Percentiles rank a stretch among this genome's conserved stretches.
Evolutionary conservation across 2,888 invertebrate genomes (phyloP).

Genomic region (Melieria omissa): DNA sequence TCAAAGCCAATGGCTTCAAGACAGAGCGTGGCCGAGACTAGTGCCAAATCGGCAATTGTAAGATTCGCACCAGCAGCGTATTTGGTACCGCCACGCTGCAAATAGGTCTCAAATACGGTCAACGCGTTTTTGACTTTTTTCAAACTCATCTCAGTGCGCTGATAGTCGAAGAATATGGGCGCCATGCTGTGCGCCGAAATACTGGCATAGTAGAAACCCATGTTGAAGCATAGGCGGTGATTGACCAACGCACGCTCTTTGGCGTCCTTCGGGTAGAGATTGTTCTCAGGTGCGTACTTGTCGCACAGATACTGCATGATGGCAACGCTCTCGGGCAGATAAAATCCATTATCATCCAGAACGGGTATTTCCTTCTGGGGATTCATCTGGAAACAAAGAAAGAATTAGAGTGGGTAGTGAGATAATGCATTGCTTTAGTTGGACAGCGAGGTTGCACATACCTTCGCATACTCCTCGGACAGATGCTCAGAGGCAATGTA

Average conservation of each 20-base stretch:
- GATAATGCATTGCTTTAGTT: not conserved
- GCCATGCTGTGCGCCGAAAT: conserved; percentile 71
- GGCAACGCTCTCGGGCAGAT: conserved; percentile 79
- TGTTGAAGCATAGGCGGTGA: conserved; percentile 81
- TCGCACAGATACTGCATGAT: conserved; percentile 78
- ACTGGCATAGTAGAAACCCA: conserved; percentile 79
- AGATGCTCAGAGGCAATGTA: conserved; percentile 80
- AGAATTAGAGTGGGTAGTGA: not conserved
- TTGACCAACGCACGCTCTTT: conserved; percentile 79
- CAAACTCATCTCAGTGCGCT: conserved; percentile 74
- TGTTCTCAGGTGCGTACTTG: conserved; percentile 75
- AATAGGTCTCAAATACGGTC: conserved; percentile 74
- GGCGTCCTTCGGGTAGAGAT: conserved; percentile 78
- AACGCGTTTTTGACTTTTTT: conserved; percentile 78
- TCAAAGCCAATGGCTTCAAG: conserved; percentile 78
- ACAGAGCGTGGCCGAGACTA: conserved; percentile 78
- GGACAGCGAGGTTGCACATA: conserved; percentile 56
- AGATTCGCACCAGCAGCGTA: conserved; percentile 76
- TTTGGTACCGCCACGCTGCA: conserved; percentile 71
- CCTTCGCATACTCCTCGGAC: conserved; percentile 77
- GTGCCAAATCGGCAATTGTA: conserved; percentile 81
- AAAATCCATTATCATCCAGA: conserved; percentile 82
- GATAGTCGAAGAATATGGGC: conserved; percentile 82
- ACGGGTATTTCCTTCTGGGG: conserved; percentile 84
- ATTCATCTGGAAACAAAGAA: conserved; percentile 70